These are phyloP conservation scores for Hypothenemus hampei DNA, from an alignment of 1,140 invertebrate species.

Conservation along the genomic window DNA sequence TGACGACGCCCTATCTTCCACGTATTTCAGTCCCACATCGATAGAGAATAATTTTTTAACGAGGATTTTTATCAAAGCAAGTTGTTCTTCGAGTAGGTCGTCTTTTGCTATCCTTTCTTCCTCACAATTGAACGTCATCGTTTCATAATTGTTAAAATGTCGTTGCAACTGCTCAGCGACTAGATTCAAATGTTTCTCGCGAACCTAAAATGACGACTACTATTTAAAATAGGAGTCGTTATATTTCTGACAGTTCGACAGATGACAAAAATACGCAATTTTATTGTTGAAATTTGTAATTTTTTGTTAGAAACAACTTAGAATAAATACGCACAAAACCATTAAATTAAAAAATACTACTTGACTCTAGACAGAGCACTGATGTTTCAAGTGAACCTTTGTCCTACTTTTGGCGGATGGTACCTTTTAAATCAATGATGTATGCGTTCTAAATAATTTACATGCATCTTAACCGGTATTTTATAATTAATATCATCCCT, in stretches of 20 bases:
- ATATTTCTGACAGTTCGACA: neutral
- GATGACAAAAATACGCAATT: neutral
- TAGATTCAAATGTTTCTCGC: conserved; percentile 13
- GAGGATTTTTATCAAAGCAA: conserved; percentile 27
- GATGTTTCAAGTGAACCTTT: no score
- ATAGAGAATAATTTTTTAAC: conserved; percentile 24
- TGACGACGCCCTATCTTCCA: conserved; percentile 27
- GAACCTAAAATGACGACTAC: conserved; percentile 12
- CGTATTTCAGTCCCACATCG: conserved; percentile 20
- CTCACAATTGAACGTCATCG: neutral
- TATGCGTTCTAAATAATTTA: conserved; percentile 16
- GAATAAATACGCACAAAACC: no score
- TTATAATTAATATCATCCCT: no score
- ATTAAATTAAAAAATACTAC: no score
- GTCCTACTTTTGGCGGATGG: no score
- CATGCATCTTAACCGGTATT: conserved; percentile 25
- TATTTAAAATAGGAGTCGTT: neutral
- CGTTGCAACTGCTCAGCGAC: conserved; percentile 15
- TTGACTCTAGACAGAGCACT: no score
- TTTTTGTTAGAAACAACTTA: no score
- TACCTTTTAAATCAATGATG: neutral
- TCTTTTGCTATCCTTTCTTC: conserved; percentile 13
- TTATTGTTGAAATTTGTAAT: no score
- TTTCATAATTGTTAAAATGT: neutral
- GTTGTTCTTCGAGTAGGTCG: conserved; percentile 23